Evolutionary conservation across 92 coral and sea anemone species (phyloP), one percentile per base, ranked within the genome.

Genomic region (Chrysogorgia sp.): DNA sequence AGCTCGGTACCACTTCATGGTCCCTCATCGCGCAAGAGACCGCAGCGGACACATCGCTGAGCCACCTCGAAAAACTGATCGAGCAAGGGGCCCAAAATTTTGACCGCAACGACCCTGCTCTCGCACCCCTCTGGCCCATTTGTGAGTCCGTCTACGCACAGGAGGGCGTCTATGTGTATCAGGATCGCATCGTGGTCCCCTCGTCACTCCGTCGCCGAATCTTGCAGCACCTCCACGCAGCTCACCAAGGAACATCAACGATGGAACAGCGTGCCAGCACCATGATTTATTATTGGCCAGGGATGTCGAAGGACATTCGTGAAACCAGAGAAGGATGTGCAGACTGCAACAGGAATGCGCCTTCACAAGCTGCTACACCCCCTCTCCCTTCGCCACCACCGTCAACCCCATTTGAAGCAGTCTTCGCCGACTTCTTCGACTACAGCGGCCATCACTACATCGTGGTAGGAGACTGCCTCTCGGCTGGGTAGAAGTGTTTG

Each of bases 381-480:
- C 82, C 82, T 20, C 45, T 72, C 62, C 85, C 85, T n/a, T 21
- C 79, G 33, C 40, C 86, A 55, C 85, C 81, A 67, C 89, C 89
- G n/a, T 80, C 88, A 28, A 83, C 84, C 15, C 94, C 90, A 17
- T 86, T 90, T 50, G 88, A 86, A 47, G 86, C 86, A 28, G 87
- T 86, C 40, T 83, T 83, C 33, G 88, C 88, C 30, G 90, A 86
- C 86, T 83, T 90, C 75, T 86, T 89, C 82, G 45, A 63, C 82
- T 40, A 81, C 55, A 62, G 82, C 7, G 89, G 87, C 74, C 79
- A 37, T 63, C 90, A 86, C 24, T 89, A 89, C 71, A 68, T 86
- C 0, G 86, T 90, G 25, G 84, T 76, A 37, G 96, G 87, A 57
- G 90, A 90, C 63, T 87, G 87, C 76, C 87, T 86, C 72, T 70